Evolutionary conservation across 2,113 vertebrate species (phyloP).

Genomic region (Hystrix cristata): DNA sequence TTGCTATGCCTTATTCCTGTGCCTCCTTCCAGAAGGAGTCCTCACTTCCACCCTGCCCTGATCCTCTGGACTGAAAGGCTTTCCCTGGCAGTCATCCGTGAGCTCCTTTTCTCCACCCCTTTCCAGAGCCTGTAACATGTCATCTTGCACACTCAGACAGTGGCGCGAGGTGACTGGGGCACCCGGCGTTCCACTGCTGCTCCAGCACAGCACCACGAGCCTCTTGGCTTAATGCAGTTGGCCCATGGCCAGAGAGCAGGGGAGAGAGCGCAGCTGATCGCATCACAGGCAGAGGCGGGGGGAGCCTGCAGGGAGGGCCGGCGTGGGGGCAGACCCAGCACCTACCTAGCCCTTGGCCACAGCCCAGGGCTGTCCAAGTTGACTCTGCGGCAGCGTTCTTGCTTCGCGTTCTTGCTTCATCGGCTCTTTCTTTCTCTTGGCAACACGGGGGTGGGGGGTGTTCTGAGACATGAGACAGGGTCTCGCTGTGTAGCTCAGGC

Average conservation of each 20-base stretch:
- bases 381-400: background rate
- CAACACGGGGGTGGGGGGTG: background rate
- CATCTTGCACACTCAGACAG: background rate
- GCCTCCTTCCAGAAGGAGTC: background rate
- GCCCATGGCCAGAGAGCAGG: background rate
- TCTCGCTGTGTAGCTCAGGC: background rate
- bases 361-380: background rate
- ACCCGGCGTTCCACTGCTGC: background rate
- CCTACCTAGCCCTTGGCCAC: background rate
- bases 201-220: background rate
- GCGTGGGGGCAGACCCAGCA: too few species aligned
- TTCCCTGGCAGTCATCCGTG: background rate
- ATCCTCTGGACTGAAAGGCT: background rate
- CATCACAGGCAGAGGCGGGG: background rate
- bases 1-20: background rate
- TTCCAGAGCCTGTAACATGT: background rate
- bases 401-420: background rate
- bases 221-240: background rate
- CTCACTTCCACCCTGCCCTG: background rate
- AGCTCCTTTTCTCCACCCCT: background rate
- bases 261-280: background rate
- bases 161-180: background rate
- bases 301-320: background rate
- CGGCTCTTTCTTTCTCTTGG: too few species aligned
- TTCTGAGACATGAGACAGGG: background rate